These are phyloP conservation scores for Oxytorus armatus DNA, from an alignment of 2,888 invertebrate genomes.

Conservation along the genomic window DNA sequence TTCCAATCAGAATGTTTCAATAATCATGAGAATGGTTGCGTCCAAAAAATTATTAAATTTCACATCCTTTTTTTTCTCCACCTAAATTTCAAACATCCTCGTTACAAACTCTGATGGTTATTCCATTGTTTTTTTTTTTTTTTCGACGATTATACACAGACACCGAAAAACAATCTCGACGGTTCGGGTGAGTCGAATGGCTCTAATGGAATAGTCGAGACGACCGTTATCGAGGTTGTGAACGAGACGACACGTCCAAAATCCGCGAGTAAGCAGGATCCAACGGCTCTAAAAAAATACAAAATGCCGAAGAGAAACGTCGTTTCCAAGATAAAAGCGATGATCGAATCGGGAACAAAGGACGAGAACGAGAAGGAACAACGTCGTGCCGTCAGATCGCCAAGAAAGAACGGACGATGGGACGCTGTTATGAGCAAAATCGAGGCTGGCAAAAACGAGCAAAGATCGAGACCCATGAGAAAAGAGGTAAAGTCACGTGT, in stretches of 20 bases:
- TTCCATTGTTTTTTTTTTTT: no score
- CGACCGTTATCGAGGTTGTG: constrained; percentile 76
- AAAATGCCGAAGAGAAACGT: constrained; percentile 93
- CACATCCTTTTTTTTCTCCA: no score
- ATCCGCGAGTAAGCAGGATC: constrained; percentile 74
- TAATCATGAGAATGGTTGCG: no score
- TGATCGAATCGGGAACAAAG: constrained; percentile 87
- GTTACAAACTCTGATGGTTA: background rate
- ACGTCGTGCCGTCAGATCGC: constrained; percentile 86
- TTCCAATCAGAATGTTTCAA: background rate
- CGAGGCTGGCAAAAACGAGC: constrained; percentile 89
- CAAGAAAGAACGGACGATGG: constrained; percentile 89
- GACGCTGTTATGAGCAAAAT: constrained; percentile 94
- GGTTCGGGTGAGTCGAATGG: constrained; percentile 72
- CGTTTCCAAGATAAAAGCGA: constrained; percentile 90
- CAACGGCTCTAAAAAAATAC: constrained; percentile 87
- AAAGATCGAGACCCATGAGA: constrained; percentile 89
- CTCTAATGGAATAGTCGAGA: constrained; percentile 71
- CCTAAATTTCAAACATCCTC: background rate
- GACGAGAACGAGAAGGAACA: constrained; percentile 86
- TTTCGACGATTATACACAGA: constrained; percentile 59
- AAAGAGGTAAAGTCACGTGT: constrained; percentile 96
- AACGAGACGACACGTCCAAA: constrained; percentile 59
- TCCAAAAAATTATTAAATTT: no score
- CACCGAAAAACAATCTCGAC: constrained; percentile 68